phyloP scores from a whole-genome alignment of 2,888 invertebrate genomes.

The Nomada ferruginata region DNA sequence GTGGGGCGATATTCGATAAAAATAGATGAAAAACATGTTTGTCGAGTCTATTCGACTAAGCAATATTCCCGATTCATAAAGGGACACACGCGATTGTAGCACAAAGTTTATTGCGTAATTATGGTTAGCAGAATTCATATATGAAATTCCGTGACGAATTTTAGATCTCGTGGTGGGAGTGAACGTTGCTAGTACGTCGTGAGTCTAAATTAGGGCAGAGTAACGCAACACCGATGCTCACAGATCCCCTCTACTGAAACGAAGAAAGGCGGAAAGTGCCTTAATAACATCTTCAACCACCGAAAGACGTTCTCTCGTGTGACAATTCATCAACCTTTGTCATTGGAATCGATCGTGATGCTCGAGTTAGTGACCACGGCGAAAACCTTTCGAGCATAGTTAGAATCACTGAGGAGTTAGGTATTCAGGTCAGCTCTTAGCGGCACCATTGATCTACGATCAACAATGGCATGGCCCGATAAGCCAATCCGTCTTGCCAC shows the following conservation, averaged over 20 bases:
- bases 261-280: conserved; percentile 45
- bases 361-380: conserved; percentile 24
- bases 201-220: conserved; percentile 84
- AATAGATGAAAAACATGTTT: background rate
- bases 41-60: background rate
- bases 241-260: conserved; percentile 60
- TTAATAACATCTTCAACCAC: conserved; percentile 52
- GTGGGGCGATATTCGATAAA: conserved; percentile 11
- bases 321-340: conserved; percentile 35
- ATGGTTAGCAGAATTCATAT: conserved; percentile 41
- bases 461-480: conserved; percentile 29
- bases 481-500: background rate
- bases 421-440: conserved; percentile 58
- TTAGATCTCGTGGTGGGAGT: conserved; percentile 74
- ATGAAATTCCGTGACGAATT: conserved; percentile 77
- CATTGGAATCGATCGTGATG: conserved; percentile 38
- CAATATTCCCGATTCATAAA: background rate
- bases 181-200: conserved; percentile 73
- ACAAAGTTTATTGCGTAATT: background rate
- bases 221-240: conserved; percentile 82
- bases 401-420: conserved; percentile 44
- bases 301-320: conserved; percentile 20
- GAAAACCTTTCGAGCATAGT: conserved; percentile 50
- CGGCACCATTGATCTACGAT: conserved; percentile 60
- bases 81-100: background rate